Conservation (phyloP, 2,797 vertebrate genomes). For the Yasuhikotakia modesta region DNA sequence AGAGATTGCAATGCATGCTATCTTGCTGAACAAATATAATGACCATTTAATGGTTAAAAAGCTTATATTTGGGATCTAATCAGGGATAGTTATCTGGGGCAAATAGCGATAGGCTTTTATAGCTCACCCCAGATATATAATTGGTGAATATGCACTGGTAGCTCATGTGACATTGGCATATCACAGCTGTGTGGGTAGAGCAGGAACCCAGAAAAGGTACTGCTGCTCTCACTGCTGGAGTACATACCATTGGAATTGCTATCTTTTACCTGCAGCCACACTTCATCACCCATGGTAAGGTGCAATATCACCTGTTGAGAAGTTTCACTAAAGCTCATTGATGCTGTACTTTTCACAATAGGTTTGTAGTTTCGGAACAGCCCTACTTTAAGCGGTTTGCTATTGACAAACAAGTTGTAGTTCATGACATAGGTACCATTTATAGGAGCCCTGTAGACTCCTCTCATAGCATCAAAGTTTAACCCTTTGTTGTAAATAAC, state of each 20-base stretch:
- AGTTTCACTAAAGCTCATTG: slow-evolving; percentile 7
- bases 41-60: background rate
- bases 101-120: background rate
- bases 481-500: slow-evolving; percentile 63
- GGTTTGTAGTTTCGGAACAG: slow-evolving; percentile 68
- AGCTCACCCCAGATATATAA: slow-evolving; percentile 47
- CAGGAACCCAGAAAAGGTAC: slow-evolving; percentile 74
- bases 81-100: background rate
- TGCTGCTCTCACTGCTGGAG: slow-evolving; percentile 54
- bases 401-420: slow-evolving; percentile 60
- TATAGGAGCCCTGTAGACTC: slow-evolving; percentile 70
- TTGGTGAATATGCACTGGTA: slow-evolving; percentile 12
- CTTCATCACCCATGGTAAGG: slow-evolving; percentile 54
- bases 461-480: slow-evolving; percentile 46
- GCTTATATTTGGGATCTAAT: background rate
- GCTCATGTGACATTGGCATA: background rate
- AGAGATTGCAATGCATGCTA: background rate
- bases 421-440: slow-evolving; percentile 77
- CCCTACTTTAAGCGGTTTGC: slow-evolving; percentile 65
- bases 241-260: slow-evolving; percentile 64
- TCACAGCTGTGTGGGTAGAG: slow-evolving; percentile 73
- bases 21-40: background rate
- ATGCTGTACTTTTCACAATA: slow-evolving; percentile 60
- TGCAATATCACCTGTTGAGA: slow-evolving; percentile 69
- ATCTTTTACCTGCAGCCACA: slow-evolving; percentile 77